A percentile compares a stretch with the other conserved stretches of the same genome.
Evolutionary conservation across 2,113 vertebrate genomes (phyloP).

Genomic region (Paraplagusia blochii): DNA sequence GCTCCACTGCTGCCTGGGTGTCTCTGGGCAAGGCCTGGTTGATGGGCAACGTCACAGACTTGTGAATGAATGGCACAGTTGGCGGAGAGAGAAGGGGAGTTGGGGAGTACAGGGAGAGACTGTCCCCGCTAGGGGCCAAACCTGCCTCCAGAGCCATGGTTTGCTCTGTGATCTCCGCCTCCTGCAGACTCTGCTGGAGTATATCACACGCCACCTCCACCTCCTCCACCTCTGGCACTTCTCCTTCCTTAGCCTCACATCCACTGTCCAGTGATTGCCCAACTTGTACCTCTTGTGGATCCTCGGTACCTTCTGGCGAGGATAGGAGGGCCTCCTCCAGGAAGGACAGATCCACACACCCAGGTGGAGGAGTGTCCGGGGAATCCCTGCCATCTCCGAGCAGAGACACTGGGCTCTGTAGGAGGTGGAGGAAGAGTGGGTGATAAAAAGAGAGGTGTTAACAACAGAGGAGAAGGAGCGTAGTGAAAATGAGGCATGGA

Average conservation of each 20-base stretch:
- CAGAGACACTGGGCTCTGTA: slow-evolving; percentile 76
- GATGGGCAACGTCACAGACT: slow-evolving; percentile 64
- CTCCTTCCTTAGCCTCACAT: slow-evolving; percentile 46
- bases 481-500: slow-evolving; percentile 28
- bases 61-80: slow-evolving; percentile 58
- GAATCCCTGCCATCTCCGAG: slow-evolving; percentile 74
- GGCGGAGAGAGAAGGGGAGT: slow-evolving; percentile 62
- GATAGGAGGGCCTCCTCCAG: slow-evolving; percentile 79
- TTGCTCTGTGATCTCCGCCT: slow-evolving; percentile 81
- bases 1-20: slow-evolving; percentile 77
- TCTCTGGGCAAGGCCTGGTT: slow-evolving; percentile 64
- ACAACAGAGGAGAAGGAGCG: slow-evolving; percentile 28
- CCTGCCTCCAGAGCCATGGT: slow-evolving; percentile 77
- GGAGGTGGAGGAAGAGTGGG: slow-evolving; percentile 10
- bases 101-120: slow-evolving; percentile 66
- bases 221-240: slow-evolving; percentile 53
- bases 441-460: slow-evolving; percentile 18
- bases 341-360: slow-evolving; percentile 80
- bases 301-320: slow-evolving; percentile 67
- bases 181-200: slow-evolving; percentile 79
- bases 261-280: slow-evolving; percentile 46
- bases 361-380: slow-evolving; percentile 68
- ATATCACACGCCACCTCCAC: slow-evolving; percentile 74
- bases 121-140: slow-evolving; percentile 61
- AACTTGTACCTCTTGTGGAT: slow-evolving; percentile 39